These are phyloP conservation scores for Phyllostomus hastatus DNA, from an alignment of 2,113 vertebrate genomes.

Conservation along the genomic window DNA sequence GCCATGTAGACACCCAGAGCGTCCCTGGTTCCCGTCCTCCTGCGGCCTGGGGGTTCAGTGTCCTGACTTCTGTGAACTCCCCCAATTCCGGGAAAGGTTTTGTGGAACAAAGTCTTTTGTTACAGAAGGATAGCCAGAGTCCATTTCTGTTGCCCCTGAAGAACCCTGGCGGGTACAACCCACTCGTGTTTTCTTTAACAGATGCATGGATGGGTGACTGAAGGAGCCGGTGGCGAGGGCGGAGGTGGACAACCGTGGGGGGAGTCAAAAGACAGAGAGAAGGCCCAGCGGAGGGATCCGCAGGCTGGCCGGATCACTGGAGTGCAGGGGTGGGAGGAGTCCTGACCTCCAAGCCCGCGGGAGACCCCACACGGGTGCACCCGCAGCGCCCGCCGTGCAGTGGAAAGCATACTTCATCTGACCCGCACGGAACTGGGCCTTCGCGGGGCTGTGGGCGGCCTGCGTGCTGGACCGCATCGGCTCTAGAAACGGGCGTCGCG, in stretches of 20 bases:
- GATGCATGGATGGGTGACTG: no score
- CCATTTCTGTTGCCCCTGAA: background rate
- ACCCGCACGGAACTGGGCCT: fast-evolving
- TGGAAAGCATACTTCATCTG: fast-evolving
- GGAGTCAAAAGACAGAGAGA: background rate
- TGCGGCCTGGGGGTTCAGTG: background rate
- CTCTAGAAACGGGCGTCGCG: fast-evolving
- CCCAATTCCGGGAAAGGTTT: background rate
- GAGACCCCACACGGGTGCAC: fast-evolving
- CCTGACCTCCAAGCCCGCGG: background rate
- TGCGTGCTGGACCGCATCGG: fast-evolving
- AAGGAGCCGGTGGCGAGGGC: fast-evolving
- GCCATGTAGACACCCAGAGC: background rate
- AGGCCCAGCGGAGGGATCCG: background rate
- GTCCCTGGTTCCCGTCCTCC: background rate
- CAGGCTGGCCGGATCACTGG: fast-evolving
- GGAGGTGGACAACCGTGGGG: background rate
- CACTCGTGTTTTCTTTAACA: fast-evolving
- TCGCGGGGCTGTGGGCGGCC: fast-evolving
- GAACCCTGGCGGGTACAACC: background rate
- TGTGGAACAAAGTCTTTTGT: background rate
- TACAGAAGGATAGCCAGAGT: background rate
- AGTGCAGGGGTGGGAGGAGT: fast-evolving
- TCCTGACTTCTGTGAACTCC: background rate
- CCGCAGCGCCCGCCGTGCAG: background rate